These are phyloP conservation scores for Montifringilla adamsi DNA, from an alignment of 2,113 vertebrate species.

Conservation along the genomic window DNA sequence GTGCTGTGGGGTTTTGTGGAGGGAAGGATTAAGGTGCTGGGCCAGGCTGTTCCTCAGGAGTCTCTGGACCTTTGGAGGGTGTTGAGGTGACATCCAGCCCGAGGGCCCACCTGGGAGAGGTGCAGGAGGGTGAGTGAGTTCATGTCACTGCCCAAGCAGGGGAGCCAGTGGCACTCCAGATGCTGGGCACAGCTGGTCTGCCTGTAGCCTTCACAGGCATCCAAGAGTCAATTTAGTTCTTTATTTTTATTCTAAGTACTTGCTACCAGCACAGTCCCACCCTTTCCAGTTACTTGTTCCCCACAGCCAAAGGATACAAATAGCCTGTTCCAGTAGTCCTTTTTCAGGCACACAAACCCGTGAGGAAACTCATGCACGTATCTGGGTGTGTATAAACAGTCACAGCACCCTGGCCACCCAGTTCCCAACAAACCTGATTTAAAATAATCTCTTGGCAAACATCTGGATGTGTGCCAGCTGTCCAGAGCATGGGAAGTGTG, in stretches of 20 bases:
- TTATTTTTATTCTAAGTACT: neutral
- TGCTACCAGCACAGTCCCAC: neutral
- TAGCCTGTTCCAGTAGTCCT: neutral
- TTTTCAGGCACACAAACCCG: neutral
- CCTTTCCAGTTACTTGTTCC: slow-evolving; percentile 45
- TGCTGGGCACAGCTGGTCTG: neutral
- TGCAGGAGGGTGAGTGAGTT: neutral
- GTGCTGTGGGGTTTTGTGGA: neutral
- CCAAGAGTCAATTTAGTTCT: neutral
- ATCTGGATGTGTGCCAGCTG: neutral
- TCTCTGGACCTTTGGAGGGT: neutral
- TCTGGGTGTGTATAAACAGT: slow-evolving; percentile 3
- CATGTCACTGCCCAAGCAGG: fast-evolving
- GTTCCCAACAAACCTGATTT: neutral
- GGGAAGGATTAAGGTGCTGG: neutral
- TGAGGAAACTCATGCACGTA: neutral
- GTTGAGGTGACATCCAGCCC: neutral
- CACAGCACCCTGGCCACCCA: neutral
- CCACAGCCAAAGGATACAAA: neutral
- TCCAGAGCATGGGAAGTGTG: neutral
- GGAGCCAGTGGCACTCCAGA: fast-evolving
- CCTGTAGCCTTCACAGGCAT: neutral
- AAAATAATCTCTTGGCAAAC: neutral
- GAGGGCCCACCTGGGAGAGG: neutral
- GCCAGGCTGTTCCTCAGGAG: neutral